Evolutionary conservation across 2,113 vertebrate genomes (phyloP).

Genomic region (Noctilio leporinus): DNA sequence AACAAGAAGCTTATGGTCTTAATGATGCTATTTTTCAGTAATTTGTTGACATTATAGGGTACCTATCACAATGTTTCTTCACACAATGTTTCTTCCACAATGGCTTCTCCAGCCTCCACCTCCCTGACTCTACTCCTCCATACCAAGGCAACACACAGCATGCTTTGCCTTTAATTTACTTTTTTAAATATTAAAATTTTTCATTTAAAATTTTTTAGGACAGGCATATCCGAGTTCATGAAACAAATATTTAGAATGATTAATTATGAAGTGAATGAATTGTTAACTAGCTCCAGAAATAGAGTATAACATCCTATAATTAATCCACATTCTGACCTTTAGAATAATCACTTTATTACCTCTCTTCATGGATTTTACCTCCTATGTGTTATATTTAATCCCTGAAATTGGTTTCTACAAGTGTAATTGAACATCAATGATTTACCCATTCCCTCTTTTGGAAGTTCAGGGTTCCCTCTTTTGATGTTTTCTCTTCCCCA

Average conservation of each 20-base stretch:
- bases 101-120: background rate
- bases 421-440: background rate
- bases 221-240: background rate
- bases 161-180: background rate
- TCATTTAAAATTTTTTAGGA: background rate
- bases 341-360: background rate
- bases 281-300: background rate
- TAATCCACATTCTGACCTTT: background rate
- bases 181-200: background rate
- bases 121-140: background rate
- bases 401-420: background rate
- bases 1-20: background rate
- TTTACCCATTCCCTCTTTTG: background rate
- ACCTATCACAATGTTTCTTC: background rate
- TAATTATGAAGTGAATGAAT: background rate
- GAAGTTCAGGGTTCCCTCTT: background rate
- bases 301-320: background rate
- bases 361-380: background rate
- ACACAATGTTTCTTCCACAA: too few species aligned
- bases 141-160: background rate
- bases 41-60: background rate
- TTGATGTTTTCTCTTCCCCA: background rate
- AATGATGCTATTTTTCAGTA: background rate
- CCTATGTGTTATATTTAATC: background rate
- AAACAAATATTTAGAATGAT: background rate